A percentile compares a stretch with the other conserved stretches of the same genome.
Evolutionary conservation across 1,140 invertebrate genomes (phyloP).

Genomic region (Pogonomyrmex barbatus): DNA sequence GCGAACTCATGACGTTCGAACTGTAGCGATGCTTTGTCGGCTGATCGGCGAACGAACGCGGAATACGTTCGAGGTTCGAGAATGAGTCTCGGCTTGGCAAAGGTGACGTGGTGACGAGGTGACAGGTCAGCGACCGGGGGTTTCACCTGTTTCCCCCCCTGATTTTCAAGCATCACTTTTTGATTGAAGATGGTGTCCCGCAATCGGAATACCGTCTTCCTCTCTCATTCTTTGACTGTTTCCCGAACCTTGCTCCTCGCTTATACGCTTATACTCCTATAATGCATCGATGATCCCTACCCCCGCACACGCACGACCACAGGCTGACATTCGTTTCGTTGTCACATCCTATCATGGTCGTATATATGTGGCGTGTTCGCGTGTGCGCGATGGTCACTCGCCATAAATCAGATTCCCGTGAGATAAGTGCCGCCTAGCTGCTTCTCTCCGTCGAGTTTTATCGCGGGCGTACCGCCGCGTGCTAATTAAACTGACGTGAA

Average conservation of each 20-base stretch:
- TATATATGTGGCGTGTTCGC: conserved; percentile 23
- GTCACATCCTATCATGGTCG: conserved; percentile 27
- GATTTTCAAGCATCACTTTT: neutral
- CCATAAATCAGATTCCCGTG: conserved; percentile 86
- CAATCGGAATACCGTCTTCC: conserved; percentile 38
- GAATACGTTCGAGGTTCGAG: conserved; percentile 44
- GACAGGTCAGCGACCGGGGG: conserved; percentile 78
- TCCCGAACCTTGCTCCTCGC: conserved; percentile 11
- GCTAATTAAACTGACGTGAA: conserved; percentile 86
- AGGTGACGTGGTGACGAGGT: conserved; percentile 67
- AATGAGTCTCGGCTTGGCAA: conserved; percentile 44
- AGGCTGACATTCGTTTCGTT: conserved; percentile 4
- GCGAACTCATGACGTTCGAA: conserved; percentile 63
- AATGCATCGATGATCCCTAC: conserved; percentile 9
- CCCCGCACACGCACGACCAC: neutral
- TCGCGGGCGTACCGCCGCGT: conserved; percentile 83
- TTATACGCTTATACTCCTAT: conserved; percentile 35
- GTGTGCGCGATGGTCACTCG: conserved; percentile 81
- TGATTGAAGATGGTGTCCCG: conserved; percentile 54
- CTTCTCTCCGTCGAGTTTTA: conserved; percentile 84
- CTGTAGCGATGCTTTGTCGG: conserved; percentile 62
- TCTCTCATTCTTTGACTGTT: conserved; percentile 71
- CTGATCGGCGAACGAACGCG: conserved; percentile 22
- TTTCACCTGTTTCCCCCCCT: conserved; percentile 63
- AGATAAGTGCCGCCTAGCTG: conserved; percentile 82